Conservation (phyloP, 2,888 invertebrate species). For the Pammene aurita region DNA sequence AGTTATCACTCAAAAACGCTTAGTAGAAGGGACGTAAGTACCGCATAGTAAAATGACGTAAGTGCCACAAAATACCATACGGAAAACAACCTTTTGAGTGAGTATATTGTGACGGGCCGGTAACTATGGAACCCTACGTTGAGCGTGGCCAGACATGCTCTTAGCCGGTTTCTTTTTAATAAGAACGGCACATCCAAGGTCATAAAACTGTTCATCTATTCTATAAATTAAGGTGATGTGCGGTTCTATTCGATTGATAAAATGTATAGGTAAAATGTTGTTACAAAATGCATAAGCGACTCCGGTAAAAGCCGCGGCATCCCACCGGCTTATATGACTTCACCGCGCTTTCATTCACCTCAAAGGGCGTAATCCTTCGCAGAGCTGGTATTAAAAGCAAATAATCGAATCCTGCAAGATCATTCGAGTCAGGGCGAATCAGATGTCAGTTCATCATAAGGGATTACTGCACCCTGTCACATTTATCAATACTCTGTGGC, state of each 20-base stretch:
- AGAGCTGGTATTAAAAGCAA: conserved; percentile 35
- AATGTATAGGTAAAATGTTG: conserved; percentile 12
- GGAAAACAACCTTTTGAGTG: too few species aligned
- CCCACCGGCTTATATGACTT: conserved; percentile 33
- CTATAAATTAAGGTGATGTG: not conserved
- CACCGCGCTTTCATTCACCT: conserved; percentile 35
- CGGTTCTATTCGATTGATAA: not conserved
- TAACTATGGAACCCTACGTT: too few species aligned
- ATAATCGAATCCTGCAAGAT: conserved; percentile 28
- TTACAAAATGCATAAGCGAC: conserved; percentile 20
- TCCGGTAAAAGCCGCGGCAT: conserved; percentile 13
- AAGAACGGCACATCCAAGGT: too few species aligned
- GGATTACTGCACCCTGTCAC: conserved; percentile 16
- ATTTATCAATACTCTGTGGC: not conserved
- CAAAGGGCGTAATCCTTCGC: conserved; percentile 30
- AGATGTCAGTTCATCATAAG: conserved; percentile 27
- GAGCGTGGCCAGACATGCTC: too few species aligned
- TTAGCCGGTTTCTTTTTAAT: too few species aligned
- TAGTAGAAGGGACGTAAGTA: too few species aligned
- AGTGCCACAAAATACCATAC: too few species aligned
- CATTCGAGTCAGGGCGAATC: conserved; percentile 15
- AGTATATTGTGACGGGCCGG: too few species aligned
- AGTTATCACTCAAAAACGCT: too few species aligned
- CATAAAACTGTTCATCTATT: too few species aligned
- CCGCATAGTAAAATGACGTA: too few species aligned